Evolutionary conservation across 2,797 vertebrate species (phyloP).

Genomic region (Acanthurus lineatus): DNA sequence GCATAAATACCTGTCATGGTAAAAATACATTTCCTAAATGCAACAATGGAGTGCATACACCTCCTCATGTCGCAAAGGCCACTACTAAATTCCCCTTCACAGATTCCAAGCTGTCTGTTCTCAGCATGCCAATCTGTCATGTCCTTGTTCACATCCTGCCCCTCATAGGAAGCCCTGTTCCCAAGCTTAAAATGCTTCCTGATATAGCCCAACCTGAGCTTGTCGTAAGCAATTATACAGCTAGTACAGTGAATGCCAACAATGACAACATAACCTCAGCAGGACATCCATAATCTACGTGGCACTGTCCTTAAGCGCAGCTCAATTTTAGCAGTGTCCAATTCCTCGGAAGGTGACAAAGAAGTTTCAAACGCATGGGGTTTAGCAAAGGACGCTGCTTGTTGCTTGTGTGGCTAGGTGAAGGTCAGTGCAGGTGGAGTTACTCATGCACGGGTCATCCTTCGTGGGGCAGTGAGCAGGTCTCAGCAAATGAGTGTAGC

Average conservation of each 20-base stretch:
- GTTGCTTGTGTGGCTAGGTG: constrained; percentile 60
- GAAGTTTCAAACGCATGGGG: not conserved
- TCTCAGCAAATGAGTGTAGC: constrained; percentile 82
- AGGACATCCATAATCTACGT: constrained; percentile 38
- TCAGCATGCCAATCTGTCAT: constrained; percentile 85
- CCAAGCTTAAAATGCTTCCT: constrained; percentile 67
- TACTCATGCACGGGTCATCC: constrained; percentile 75
- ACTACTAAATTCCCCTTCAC: constrained; percentile 55
- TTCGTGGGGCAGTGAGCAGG: constrained; percentile 79
- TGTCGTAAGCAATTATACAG: constrained; percentile 61
- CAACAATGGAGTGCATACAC: constrained; percentile 35
- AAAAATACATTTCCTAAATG: constrained; percentile 34
- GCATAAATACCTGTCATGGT: constrained; percentile 12
- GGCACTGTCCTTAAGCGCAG: constrained; percentile 26
- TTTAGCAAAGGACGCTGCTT: constrained; percentile 19
- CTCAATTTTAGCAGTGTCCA: constrained; percentile 15
- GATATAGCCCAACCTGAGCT: constrained; percentile 66
- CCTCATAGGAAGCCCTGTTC: constrained; percentile 75
- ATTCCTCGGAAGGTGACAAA: constrained; percentile 3
- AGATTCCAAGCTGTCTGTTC: constrained; percentile 74
- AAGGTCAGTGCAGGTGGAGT: constrained; percentile 83
- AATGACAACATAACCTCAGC: constrained; percentile 63
- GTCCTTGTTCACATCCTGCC: constrained; percentile 80
- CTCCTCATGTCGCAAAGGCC: constrained; percentile 42
- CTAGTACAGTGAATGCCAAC: constrained; percentile 50